Percentiles rank a stretch among this genome's conserved stretches.
phyloP scores from a whole-genome alignment of 92 coral and sea anemone species.

The Heteractis magnifica region DNA sequence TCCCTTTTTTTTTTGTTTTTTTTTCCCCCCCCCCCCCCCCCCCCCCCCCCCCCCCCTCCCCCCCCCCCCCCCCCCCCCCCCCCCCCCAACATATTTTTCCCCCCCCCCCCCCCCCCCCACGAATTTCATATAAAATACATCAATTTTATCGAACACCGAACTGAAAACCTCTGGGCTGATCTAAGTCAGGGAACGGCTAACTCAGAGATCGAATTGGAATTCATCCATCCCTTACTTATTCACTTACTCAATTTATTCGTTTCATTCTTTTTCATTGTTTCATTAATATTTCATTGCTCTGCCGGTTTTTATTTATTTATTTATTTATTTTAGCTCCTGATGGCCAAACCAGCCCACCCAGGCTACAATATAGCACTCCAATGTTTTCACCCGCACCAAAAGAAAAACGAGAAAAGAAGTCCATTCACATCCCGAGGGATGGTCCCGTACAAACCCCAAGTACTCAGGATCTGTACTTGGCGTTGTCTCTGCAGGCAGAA shows the following conservation, averaged over 20 bases:
- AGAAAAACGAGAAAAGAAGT: slow-evolving; percentile 35
- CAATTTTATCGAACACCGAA: too few relatives aligned
- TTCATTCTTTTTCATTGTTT: background rate
- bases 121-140: too few relatives aligned
- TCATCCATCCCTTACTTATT: too few relatives aligned
- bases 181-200: too few relatives aligned
- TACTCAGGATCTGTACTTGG: slow-evolving; percentile 85
- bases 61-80: background rate
- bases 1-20: too few relatives aligned
- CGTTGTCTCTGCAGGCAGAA: slow-evolving; percentile 66
- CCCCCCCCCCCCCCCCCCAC: background rate
- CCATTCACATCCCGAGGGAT: slow-evolving; percentile 65
- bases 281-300: background rate
- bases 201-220: too few relatives aligned
- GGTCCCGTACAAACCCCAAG: slow-evolving; percentile 76
- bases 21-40: background rate
- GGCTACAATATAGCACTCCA: slow-evolving; percentile 68
- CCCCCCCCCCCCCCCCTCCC: background rate
- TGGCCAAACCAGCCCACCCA: slow-evolving; percentile 54
- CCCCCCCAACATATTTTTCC: slow-evolving; percentile 3
- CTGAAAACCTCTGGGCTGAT: too few relatives aligned
- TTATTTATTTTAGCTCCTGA: slow-evolving; percentile 61
- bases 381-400: slow-evolving; percentile 90
- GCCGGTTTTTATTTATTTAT: background rate
- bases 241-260: too few relatives aligned